Base-by-base conservation (phyloP, 2,797 vertebrate species). In the Sphenodon punctatus region DNA sequence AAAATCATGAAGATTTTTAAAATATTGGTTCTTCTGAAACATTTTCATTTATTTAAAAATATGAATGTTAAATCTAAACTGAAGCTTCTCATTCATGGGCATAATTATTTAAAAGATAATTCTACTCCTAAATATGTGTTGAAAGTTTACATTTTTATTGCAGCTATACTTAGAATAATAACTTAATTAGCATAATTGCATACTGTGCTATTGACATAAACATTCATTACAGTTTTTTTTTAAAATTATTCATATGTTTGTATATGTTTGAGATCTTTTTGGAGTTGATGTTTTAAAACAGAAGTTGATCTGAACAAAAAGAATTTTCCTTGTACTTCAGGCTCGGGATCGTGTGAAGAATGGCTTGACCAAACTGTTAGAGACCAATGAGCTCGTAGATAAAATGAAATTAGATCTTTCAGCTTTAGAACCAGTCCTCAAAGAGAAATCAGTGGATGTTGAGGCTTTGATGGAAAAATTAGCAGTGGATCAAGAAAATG, bases 341-440 rank as follows among this genome's bases (percentile, higher is more conserved):
- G 96, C 97, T 82, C 93, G 94, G 56, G 96, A 97, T 71, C 95
- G 97, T 42, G 96, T 98, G 67, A 97, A 97, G 77, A 97, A 97
- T 59, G 97, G 96, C 66, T 94, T 97, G 55, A 95, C 91, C 39
- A 97, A 97, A 83, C 93, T 98, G 43, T 85, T 97, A 84, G 97
- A 97, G 93, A 97, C 97, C 67, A 98, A 97, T 6, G 49, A 88
- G 15, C 88, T 98, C 55, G 97, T 97, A 77, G 97, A 97, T 84
- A 96, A 95, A 89, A 98, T 98, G 97, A 97, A 97, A 92, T 82
- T 95, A 82, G 97, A 98, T 10, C 95, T 97, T 43, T 97, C 97
- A 9, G 96, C 96, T 80, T 93, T 97, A 90, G 97, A 98, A 74
- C 97, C 97, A 10, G 81, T 97, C 64, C 96, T 97, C 46, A 91